Evolutionary conservation across 1,140 invertebrate genomes (phyloP).

Genomic region (Diabrotica undecimpunctata): DNA sequence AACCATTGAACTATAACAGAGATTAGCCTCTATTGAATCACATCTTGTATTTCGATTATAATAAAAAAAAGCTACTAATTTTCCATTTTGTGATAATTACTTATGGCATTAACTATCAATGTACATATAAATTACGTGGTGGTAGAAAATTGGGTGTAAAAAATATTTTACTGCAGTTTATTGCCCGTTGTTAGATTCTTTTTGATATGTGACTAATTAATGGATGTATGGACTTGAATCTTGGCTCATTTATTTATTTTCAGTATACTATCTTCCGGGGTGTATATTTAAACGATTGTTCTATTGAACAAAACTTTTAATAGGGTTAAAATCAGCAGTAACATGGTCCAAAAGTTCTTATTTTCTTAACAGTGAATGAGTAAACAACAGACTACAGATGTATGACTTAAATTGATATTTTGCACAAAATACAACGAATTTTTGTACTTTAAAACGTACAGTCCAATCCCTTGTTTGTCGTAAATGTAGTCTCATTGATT

Average conservation of each 20-base stretch:
- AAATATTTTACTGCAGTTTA: background rate
- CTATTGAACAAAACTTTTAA: too few relatives aligned
- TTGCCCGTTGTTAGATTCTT: background rate
- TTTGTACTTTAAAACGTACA: too few relatives aligned
- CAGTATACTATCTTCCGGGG: background rate
- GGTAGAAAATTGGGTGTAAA: background rate
- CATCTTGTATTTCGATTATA: background rate
- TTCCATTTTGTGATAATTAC: background rate
- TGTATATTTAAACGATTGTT: background rate
- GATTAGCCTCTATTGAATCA: background rate
- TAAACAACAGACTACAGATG: too few relatives aligned
- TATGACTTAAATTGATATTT: too few relatives aligned
- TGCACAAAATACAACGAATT: too few relatives aligned
- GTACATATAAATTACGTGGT: background rate
- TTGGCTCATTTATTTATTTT: background rate
- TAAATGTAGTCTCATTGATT: too few relatives aligned
- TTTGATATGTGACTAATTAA: background rate
- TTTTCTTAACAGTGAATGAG: too few relatives aligned
- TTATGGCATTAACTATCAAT: background rate
- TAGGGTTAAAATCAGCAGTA: too few relatives aligned
- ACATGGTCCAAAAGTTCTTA: too few relatives aligned
- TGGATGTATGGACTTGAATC: background rate
- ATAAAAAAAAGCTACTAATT: background rate
- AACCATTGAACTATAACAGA: background rate
- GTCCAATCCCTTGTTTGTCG: too few relatives aligned